Percentiles rank a stretch among this genome's conserved stretches.
phyloP scores from a whole-genome alignment of 2,888 invertebrate species.

The Myopa testacea region DNA sequence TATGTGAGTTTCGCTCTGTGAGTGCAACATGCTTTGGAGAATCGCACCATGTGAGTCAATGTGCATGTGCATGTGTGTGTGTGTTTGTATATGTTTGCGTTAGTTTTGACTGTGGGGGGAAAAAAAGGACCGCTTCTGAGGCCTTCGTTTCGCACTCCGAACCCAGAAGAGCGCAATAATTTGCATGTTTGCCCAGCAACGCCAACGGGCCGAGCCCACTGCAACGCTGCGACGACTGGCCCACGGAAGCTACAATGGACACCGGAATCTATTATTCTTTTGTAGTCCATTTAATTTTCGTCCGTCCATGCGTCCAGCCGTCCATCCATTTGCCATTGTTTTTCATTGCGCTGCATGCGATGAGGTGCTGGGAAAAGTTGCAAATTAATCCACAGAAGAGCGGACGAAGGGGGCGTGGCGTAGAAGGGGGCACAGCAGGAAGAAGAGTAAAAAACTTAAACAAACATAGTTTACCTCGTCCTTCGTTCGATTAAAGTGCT shows the following conservation, averaged over 20 bases:
- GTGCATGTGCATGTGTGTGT: not conserved
- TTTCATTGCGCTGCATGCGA: slow-evolving; percentile 2
- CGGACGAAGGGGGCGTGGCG: not conserved
- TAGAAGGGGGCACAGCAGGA: not conserved
- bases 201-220: not conserved
- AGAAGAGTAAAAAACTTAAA: not conserved
- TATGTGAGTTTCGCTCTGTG: not conserved
- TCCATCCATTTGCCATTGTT: slow-evolving; percentile 9
- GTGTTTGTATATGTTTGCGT: too few relatives aligned
- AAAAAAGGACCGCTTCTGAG: not conserved
- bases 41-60: not conserved
- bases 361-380: slow-evolving; percentile 5
- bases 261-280: slow-evolving; percentile 35
- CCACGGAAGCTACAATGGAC: slow-evolving; percentile 8
- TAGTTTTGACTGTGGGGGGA: too few relatives aligned
- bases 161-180: slow-evolving; percentile 25
- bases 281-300: slow-evolving; percentile 35
- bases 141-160: slow-evolving; percentile 1
- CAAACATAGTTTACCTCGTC: not conserved
- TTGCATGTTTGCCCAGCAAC: slow-evolving; percentile 33
- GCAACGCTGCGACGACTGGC: not conserved
- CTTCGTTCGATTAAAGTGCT: slow-evolving; percentile 5
- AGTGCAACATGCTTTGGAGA: not conserved
- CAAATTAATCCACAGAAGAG: slow-evolving; percentile 12
- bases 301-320: not conserved